A percentile compares a stretch with the other conserved stretches of the same genome.
Evolutionary conservation across 64 coral and sea anemone species (phyloP).

Genomic region (Cladopsammia gracilis): DNA sequence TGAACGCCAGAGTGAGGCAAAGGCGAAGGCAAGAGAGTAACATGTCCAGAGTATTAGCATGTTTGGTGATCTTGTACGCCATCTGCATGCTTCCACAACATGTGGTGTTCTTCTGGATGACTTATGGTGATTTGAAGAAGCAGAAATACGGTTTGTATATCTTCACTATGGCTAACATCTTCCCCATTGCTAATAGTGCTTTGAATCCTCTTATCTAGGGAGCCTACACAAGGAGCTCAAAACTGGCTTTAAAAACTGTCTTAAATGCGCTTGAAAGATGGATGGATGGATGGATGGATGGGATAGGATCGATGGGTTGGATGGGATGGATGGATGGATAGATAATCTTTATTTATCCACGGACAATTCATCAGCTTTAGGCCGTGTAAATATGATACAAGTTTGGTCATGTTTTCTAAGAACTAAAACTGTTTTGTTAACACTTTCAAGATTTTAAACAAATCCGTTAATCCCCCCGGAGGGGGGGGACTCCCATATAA

Average conservation of each 20-base stretch:
- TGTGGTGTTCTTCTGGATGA: conserved; percentile 81
- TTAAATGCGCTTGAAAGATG: conserved; percentile 12
- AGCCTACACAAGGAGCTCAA: conserved; percentile 84
- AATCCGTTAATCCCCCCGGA: too few species aligned
- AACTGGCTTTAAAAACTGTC: conserved; percentile 60
- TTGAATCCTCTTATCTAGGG: conserved; percentile 85
- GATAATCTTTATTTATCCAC: too few species aligned
- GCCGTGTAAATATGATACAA: too few species aligned
- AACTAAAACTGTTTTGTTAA: too few species aligned
- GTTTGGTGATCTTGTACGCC: conserved; percentile 70
- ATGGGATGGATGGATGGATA: too few species aligned
- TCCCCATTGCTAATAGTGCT: conserved; percentile 86
- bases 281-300: too few species aligned
- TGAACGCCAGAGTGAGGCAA: conserved; percentile 40
- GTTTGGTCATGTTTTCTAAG: too few species aligned
- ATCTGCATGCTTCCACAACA: conserved; percentile 92
- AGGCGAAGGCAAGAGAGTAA: conserved; percentile 64
- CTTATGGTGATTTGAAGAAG: conserved; percentile 67
- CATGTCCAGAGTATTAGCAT: conserved; percentile 75
- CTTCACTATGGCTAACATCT: conserved; percentile 78
- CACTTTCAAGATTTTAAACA: too few species aligned
- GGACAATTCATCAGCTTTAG: too few species aligned
- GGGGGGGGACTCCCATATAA: too few species aligned
- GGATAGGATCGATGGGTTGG: too few species aligned
- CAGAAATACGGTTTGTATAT: conserved; percentile 79